phyloP scores from a whole-genome alignment of 2,113 vertebrate genomes.

The Poicephalus meyeri region DNA sequence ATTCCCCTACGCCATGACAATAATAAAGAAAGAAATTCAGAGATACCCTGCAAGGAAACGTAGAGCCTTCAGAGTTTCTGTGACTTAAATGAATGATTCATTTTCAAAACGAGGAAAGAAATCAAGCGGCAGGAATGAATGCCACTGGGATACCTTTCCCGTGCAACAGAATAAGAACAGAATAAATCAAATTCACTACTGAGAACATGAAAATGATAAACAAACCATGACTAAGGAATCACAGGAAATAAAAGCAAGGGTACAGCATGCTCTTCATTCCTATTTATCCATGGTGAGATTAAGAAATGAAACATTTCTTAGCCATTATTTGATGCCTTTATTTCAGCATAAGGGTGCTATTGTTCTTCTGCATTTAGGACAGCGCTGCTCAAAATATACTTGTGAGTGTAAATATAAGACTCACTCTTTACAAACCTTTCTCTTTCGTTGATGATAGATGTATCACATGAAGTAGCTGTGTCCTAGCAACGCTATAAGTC shows the following conservation, averaged over 20 bases:
- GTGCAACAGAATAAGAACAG: neutral
- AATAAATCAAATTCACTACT: neutral
- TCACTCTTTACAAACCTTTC: neutral
- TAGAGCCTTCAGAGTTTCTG: neutral
- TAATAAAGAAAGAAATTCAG: neutral
- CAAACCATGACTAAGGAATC: neutral
- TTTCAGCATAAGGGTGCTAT: neutral
- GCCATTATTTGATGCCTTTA: neutral
- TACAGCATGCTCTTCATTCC: neutral
- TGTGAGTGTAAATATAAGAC: neutral
- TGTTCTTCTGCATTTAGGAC: neutral
- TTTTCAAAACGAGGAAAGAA: neutral
- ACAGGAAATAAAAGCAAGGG: neutral
- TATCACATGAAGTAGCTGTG: conserved; percentile 31
- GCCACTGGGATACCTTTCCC: neutral
- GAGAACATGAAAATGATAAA: neutral
- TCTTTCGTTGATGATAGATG: neutral
- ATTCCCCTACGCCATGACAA: neutral
- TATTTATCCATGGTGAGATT: neutral
- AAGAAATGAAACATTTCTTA: neutral
- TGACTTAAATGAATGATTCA: neutral
- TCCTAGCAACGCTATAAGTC: conserved; percentile 67
- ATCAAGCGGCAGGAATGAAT: neutral
- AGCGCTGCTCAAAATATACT: neutral
- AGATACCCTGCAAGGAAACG: neutral